phyloP scores from a whole-genome alignment of 2,888 invertebrate genomes.

The Chalcis sispes region DNA sequence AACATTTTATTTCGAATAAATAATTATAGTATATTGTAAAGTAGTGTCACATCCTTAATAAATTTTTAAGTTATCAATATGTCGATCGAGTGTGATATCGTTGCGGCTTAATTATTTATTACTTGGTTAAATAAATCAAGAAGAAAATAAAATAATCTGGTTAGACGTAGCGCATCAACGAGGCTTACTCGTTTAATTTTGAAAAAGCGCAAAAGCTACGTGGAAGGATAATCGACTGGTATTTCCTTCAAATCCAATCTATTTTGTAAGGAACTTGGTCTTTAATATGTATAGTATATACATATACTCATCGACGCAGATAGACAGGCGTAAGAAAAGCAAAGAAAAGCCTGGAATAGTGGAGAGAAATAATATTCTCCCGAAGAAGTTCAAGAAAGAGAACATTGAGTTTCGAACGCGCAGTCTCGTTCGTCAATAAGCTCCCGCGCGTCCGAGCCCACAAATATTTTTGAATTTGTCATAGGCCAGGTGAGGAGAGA shows the following conservation, averaged over 20 bases:
- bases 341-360: conserved; percentile 47
- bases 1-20: no score
- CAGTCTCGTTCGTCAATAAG: conserved; percentile 12
- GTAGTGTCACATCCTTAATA: no score
- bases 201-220: conserved; percentile 2
- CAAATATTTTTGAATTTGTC: conserved; percentile 70
- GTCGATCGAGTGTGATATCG: no score
- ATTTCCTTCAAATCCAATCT: conserved; percentile 39
- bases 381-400: no score
- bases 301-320: not conserved
- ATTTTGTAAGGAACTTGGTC: conserved; percentile 17
- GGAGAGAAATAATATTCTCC: no score
- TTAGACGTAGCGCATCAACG: not conserved
- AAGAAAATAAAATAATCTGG: not conserved
- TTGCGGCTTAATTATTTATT: no score
- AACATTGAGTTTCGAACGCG: not conserved
- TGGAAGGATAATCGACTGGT: conserved; percentile 33
- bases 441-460: conserved; percentile 56
- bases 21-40: no score
- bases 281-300: no score
- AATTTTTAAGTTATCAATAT: no score
- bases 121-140: no score
- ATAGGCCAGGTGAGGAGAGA: conserved; percentile 68
- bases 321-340: conserved; percentile 23
- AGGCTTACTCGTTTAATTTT: not conserved